Base-by-base conservation (phyloP, 1,140 invertebrate species). In the Aphidius ervi region DNA sequence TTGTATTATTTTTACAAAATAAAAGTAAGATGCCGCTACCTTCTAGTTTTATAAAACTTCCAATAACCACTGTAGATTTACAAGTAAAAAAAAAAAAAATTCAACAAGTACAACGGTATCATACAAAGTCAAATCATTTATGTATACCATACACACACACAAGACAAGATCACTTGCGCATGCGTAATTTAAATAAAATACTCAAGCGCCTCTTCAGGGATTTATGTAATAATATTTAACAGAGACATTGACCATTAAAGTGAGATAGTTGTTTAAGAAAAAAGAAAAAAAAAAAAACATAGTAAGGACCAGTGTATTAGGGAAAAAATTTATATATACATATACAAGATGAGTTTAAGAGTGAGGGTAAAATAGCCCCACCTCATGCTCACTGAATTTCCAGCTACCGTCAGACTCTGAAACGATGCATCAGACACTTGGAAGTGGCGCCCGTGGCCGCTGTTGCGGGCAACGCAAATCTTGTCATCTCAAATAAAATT, bases 381-480 rank as follows among this genome's bases (percentile, higher is more conserved):
- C 63, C 42, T 61, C 42, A 52, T 59, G 57, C 20, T 47, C 47
- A 45, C 23, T 31, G 49, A 50, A 56, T 54, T 56, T 41, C 53
- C 46, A 50, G 56, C 58, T 48, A 59, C 45, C 49, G 56, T 58
- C 52, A 47, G 56, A 53, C 50, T 46, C 39, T 62, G 56, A 60
- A 62, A 58, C 61, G 54, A 63, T 63, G 64, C 56, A n/a, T 37
- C 59, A 63, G 52, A 62, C 64, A 63, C 64, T 65, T 61, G 58
- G 47, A 59, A 62, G 63, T 65, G 67, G 61, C 58, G 66, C 60
- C 59, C 62, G 63, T 56, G 63, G 60, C 49, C 56, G 59, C 59
- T 54, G 47, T 59, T 49, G 56, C 63, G 63, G 46, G n/a, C 8
- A 58, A 41, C 39, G 56, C 23, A 40, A 58, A 40, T 46, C 16